Conservation (phyloP, 2,888 invertebrate genomes). For the Melieria omissa region DNA sequence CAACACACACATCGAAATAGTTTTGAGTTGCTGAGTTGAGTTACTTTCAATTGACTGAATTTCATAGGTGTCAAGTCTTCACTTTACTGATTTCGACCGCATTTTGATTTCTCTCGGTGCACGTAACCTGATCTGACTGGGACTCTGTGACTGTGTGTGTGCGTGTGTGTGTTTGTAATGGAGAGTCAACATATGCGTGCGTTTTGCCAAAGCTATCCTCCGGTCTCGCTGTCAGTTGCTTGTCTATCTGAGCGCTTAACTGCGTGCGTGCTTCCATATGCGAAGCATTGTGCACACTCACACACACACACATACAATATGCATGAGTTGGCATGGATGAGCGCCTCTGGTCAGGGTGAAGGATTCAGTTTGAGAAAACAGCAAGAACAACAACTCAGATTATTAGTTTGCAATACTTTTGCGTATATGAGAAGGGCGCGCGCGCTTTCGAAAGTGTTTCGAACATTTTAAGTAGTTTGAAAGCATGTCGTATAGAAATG, state of each 20-base stretch:
- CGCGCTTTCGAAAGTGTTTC: too few relatives aligned
- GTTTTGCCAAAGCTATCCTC: neutral
- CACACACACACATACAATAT: conserved; percentile 8
- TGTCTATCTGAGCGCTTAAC: neutral
- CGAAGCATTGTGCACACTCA: neutral
- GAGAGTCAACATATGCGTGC: neutral
- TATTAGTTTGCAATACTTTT: conserved; percentile 47
- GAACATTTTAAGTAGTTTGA: neutral
- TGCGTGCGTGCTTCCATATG: neutral
- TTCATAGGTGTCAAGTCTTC: too few relatives aligned
- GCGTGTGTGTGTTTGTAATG: too few relatives aligned
- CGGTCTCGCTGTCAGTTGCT: too few relatives aligned
- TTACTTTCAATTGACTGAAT: too few relatives aligned
- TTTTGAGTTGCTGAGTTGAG: too few relatives aligned
- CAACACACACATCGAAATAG: too few relatives aligned
- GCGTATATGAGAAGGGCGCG: conserved; percentile 11
- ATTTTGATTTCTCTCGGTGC: too few relatives aligned
- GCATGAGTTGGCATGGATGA: neutral
- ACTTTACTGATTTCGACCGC: too few relatives aligned
- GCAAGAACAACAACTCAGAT: conserved; percentile 40
- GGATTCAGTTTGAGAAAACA: conserved; percentile 34
- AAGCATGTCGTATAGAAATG: neutral
- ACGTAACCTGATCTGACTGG: too few relatives aligned
- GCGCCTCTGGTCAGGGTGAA: too few relatives aligned
- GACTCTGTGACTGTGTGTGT: too few relatives aligned